Base-by-base conservation (phyloP, 2,113 vertebrate genomes). In the Erpornis zantholeuca region DNA sequence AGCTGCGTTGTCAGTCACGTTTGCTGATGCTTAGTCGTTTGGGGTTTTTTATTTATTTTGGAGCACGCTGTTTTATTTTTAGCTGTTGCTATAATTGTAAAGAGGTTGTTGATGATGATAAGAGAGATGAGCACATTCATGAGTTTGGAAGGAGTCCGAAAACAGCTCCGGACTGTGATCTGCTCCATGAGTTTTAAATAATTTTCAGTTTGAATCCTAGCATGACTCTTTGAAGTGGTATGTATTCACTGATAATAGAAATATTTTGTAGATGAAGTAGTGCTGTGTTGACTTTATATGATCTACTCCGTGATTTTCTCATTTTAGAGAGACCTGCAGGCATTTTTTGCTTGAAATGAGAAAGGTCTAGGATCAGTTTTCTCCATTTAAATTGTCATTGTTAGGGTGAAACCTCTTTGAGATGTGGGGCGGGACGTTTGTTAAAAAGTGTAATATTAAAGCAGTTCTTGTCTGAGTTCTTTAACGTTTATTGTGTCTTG, bases 401-500 rank as follows among this genome's bases (percentile, higher is more conserved):
- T 56, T 72, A 35, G 15, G 14, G 28, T 47, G 6, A 1, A 64
- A 15, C 31, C 6, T 59, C 35, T 66, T 36, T 44, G 21, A 57
- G 36, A 25, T 47, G 7, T 10, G 22, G 6, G 1, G 2, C 0
- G 0, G 11, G 4, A 4, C 8, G 7, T 52, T 71, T 71, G 36
- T 70, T 79, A 53, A 11, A 45, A n/a, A 28, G 19, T 50, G 3
- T 59, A 23, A 44, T 47, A 20, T 52, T 54, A 77, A 66, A 77
- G 82, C 53, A 61, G 0, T 4, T 0, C 8, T 69, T 82, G 8
- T 36, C 16, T 38, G 24, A 42, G 28, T 69, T 81, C 40, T 82
- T 82, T 22, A 72, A 20, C 1, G 0, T 70, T 84, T 12, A 2
- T 68, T 56, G 9, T n/a, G 14, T 57, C 42, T 81, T 66, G 47